These are phyloP conservation scores for Denticeps clupeoides DNA, from an alignment of 2,797 vertebrate genomes.

Conservation along the genomic window DNA sequence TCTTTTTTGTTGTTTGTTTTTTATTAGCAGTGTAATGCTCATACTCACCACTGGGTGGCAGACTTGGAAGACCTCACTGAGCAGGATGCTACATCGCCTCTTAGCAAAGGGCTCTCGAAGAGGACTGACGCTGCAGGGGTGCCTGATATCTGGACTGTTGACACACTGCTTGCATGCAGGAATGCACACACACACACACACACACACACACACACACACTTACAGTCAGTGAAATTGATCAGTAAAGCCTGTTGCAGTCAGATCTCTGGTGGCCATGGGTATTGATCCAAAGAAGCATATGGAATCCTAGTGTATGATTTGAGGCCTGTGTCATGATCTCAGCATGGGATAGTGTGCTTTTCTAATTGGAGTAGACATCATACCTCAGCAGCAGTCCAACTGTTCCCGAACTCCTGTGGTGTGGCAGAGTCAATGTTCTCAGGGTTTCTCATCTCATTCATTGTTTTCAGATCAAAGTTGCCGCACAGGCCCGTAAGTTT, in stretches of 20 bases:
- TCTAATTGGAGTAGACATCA: too few species aligned
- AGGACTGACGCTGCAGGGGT: slow-evolving; percentile 80
- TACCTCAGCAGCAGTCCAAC: slow-evolving; percentile 82
- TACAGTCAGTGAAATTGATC: background rate
- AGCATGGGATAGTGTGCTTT: too few species aligned
- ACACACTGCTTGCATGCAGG: slow-evolving; percentile 64
- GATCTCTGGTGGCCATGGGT: background rate
- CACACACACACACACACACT: background rate
- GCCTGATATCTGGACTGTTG: slow-evolving; percentile 76
- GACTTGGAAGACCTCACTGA: slow-evolving; percentile 82
- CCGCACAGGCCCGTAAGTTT: slow-evolving; percentile 81
- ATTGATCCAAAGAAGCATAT: background rate
- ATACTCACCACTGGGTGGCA: slow-evolving; percentile 92
- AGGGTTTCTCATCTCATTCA: slow-evolving; percentile 88
- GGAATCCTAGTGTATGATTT: too few species aligned
- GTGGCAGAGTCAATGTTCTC: slow-evolving; percentile 85
- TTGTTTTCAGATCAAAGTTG: slow-evolving; percentile 90
- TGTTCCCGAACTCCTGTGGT: slow-evolving; percentile 88
- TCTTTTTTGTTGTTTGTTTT: too few species aligned
- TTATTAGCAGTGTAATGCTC: slow-evolving; percentile 2
- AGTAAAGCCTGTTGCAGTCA: background rate
- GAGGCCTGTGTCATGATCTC: too few species aligned
- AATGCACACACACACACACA: slow-evolving; percentile 6
- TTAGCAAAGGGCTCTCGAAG: slow-evolving; percentile 88
- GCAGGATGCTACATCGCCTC: slow-evolving; percentile 76